A percentile compares a stretch with the other conserved stretches of the same genome.
phyloP scores from a whole-genome alignment of 2,888 invertebrate species.

The Diplolepis rosae region DNA sequence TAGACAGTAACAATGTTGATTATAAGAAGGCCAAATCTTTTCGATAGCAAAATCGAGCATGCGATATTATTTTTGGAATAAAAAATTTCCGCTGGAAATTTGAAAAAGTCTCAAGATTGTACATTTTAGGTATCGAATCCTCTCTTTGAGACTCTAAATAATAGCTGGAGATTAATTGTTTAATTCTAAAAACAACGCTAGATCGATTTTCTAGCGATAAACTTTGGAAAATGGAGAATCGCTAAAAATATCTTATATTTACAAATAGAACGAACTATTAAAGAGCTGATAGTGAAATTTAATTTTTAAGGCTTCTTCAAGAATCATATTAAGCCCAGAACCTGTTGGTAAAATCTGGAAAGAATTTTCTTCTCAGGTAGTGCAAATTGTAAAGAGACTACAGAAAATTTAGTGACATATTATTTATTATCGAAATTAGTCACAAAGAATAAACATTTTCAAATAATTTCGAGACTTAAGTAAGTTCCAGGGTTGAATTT shows the following conservation, averaged over 20 bases:
- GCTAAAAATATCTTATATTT: too few relatives aligned
- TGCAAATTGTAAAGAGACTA: conserved; percentile 24
- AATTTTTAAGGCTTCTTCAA: too few relatives aligned
- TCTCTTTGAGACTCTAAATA: neutral
- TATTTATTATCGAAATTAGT: conserved; percentile 19
- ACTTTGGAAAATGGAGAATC: neutral
- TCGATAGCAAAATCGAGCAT: neutral
- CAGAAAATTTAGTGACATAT: conserved; percentile 3
- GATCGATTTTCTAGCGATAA: neutral
- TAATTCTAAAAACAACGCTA: neutral
- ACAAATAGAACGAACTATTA: too few relatives aligned
- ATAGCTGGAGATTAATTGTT: too few relatives aligned
- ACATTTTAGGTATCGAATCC: neutral
- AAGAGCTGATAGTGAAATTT: neutral
- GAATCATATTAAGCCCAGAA: too few relatives aligned
- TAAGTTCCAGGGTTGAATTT: neutral
- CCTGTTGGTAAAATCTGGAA: neutral
- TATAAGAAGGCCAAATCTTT: neutral
- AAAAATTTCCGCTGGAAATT: neutral
- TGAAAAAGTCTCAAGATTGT: too few relatives aligned
- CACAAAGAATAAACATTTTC: neutral
- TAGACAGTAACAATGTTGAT: neutral
- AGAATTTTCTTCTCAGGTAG: neutral
- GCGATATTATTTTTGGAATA: neutral
- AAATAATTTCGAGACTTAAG: neutral